These are phyloP conservation scores for Brachionus koreanus DNA, from an alignment of 1,140 invertebrate species.

Conservation along the genomic window DNA sequence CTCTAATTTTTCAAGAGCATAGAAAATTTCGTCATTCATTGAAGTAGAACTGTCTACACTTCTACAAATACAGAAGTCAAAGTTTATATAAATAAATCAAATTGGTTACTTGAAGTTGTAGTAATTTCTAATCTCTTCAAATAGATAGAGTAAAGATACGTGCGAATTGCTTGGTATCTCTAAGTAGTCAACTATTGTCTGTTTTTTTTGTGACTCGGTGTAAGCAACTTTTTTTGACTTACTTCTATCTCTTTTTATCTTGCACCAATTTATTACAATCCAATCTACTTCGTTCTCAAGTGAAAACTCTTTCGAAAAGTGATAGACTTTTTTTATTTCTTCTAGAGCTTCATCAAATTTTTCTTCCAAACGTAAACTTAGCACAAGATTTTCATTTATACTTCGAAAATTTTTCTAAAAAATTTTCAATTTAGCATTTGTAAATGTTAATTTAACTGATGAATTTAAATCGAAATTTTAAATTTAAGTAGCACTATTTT, in stretches of 20 bases:
- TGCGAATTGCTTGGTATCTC: background rate
- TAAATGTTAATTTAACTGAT: too few species aligned
- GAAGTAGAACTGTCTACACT: background rate
- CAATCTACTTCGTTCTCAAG: background rate
- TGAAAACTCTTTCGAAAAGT: background rate
- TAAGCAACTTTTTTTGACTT: slow-evolving; percentile 24
- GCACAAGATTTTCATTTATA: slow-evolving; percentile 2
- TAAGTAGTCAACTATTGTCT: background rate
- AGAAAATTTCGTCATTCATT: slow-evolving; percentile 8
- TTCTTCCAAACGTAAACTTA: slow-evolving; percentile 29
- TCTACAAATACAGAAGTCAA: background rate
- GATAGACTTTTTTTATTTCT: background rate
- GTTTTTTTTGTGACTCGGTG: background rate
- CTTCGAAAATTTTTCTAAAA: slow-evolving; percentile 29
- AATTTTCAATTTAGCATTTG: background rate
- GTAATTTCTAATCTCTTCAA: slow-evolving; percentile 33
- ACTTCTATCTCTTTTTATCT: slow-evolving; percentile 31
- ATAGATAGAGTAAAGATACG: background rate
- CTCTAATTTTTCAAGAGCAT: slow-evolving; percentile 7
- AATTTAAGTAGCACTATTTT: too few species aligned
- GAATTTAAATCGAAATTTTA: background rate
- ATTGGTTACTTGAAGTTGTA: slow-evolving; percentile 2
- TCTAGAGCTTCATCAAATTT: slow-evolving; percentile 1
- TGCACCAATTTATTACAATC: slow-evolving; percentile 29
- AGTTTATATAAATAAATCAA: background rate